Percentiles rank a stretch among this genome's conserved stretches.
These are phyloP conservation scores for Allolobophora icterica DNA, from an alignment of 2,888 invertebrate species.

Conservation along the genomic window DNA sequence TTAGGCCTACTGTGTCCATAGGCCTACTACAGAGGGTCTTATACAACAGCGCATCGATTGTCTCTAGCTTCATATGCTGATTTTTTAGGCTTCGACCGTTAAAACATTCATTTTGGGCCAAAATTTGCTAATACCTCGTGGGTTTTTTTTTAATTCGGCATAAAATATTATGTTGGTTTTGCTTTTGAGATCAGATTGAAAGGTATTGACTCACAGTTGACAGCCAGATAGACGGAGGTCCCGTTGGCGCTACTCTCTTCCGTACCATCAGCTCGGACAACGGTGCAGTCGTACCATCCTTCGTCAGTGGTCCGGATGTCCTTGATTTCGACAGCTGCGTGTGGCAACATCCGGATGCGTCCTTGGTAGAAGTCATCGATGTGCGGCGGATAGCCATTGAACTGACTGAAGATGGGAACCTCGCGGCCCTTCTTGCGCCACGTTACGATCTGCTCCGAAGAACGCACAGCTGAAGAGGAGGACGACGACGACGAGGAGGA, in stretches of 20 bases:
- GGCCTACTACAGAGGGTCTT: too few relatives aligned
- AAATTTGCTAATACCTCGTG: too few relatives aligned
- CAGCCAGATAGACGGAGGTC: slow-evolving; percentile 96
- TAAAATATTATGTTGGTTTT: not conserved
- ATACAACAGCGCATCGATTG: too few relatives aligned
- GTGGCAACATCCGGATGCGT: slow-evolving; percentile 43
- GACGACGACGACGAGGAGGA: not conserved
- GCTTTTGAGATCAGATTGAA: too few relatives aligned
- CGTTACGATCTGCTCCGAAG: slow-evolving; percentile 60
- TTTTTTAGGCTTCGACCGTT: too few relatives aligned
- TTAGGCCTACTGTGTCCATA: too few relatives aligned
- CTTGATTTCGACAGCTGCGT: slow-evolving; percentile 85
- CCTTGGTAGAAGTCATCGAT: slow-evolving; percentile 74
- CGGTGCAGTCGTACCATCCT: slow-evolving; percentile 94
- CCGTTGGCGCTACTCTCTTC: slow-evolving; percentile 83
- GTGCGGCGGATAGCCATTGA: slow-evolving; percentile 84
- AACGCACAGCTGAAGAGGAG: slow-evolving; percentile 76
- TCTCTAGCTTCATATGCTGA: too few relatives aligned
- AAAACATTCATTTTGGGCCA: too few relatives aligned
- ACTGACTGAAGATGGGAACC: slow-evolving; percentile 76
- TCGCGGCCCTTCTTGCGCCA: slow-evolving; percentile 95
- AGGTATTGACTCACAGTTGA: slow-evolving; percentile 76
- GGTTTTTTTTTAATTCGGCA: not conserved
- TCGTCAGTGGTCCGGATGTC: slow-evolving; percentile 90
- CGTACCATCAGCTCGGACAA: slow-evolving; percentile 83